These are phyloP conservation scores for Darevskia mixta DNA, from an alignment of 2,797 vertebrate genomes.

Conservation along the genomic window DNA sequence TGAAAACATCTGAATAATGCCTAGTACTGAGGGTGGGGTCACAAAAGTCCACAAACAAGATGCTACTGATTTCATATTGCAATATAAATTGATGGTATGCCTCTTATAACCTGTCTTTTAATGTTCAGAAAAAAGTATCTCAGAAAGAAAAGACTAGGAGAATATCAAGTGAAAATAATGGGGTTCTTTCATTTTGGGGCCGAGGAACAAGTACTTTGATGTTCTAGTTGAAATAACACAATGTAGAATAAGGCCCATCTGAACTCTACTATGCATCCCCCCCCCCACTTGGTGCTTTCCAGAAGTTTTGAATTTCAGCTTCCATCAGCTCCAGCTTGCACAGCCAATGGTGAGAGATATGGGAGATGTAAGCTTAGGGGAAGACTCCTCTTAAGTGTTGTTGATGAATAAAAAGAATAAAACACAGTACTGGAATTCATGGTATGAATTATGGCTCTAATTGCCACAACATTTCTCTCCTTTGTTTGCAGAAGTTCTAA, in stretches of 20 bases:
- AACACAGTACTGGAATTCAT: not conserved
- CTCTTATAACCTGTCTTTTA: not conserved
- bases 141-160: not conserved
- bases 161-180: not conserved
- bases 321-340: not conserved
- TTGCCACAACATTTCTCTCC: not conserved
- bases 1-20: slow-evolving; percentile 17
- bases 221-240: not conserved
- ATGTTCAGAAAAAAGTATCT: not conserved
- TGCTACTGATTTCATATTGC: not conserved
- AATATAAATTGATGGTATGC: not conserved
- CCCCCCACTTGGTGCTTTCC: too few relatives aligned
- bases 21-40: not conserved
- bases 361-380: not conserved
- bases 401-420: slow-evolving; percentile 1
- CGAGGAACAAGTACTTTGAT: not conserved
- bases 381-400: not conserved
- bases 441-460: not conserved
- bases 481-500: not conserved
- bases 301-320: not conserved
- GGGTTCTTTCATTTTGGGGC: not conserved
- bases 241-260: not conserved
- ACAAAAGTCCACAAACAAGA: slow-evolving; percentile 8
- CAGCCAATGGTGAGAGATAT: not conserved
- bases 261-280: not conserved